Evolutionary conservation across 2,888 invertebrate genomes (phyloP).

Genomic region (Cecidostiba fungosa): DNA sequence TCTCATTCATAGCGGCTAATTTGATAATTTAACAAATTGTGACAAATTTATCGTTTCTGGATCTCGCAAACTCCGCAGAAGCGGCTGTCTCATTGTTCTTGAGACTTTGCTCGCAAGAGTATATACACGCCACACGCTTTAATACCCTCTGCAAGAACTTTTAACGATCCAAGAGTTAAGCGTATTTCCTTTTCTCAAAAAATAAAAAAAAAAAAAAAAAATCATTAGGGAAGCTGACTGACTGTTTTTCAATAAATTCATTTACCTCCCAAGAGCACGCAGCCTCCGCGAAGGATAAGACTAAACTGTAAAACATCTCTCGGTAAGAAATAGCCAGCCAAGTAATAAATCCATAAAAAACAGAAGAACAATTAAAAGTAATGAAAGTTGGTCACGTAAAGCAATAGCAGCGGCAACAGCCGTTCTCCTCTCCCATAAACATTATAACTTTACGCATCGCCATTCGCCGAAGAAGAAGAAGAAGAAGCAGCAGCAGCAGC

Average conservation of each 20-base stretch:
- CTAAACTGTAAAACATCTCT: not conserved
- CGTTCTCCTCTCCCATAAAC: constrained; percentile 46
- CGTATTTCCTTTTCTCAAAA: not conserved
- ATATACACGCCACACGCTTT: not conserved
- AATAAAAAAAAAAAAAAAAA: not conserved
- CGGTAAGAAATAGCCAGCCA: not conserved
- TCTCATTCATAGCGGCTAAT: not conserved
- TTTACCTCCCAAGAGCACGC: not conserved
- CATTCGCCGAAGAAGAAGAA: constrained; percentile 50
- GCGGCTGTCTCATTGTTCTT: not conserved
- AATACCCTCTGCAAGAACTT: not conserved
- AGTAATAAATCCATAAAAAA: not conserved
- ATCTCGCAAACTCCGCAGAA: not conserved
- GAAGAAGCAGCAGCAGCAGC: too few relatives aligned
- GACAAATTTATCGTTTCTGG: not conserved
- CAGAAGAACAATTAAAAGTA: constrained; percentile 34
- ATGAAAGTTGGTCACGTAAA: constrained; percentile 55
- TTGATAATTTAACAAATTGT: not conserved
- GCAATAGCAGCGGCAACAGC: not conserved
- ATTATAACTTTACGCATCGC: constrained; percentile 47
- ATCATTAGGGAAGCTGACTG: not conserved
- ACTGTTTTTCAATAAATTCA: constrained; percentile 10
- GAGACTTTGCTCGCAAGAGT: not conserved
- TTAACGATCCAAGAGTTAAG: not conserved
- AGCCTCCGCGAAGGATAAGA: not conserved